Conservation (phyloP, 2,113 vertebrate species). For the Dasypus novemcinctus region DNA sequence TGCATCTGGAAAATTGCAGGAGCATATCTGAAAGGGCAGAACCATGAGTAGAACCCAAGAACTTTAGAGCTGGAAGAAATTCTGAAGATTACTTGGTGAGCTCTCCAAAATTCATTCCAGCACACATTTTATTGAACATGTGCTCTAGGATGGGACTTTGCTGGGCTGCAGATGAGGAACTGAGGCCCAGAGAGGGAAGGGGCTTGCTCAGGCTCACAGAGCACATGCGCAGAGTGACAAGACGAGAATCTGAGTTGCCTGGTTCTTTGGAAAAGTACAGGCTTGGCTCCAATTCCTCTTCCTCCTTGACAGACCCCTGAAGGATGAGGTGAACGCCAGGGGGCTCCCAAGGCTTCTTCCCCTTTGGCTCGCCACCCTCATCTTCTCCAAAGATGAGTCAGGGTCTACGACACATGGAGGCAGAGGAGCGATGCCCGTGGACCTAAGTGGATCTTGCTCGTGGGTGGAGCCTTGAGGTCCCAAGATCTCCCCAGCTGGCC, state of each 20-base stretch:
- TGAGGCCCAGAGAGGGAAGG: not conserved
- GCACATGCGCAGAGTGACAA: not conserved
- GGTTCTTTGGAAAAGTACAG: not conserved
- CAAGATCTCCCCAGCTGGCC: not conserved
- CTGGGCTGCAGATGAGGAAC: not conserved
- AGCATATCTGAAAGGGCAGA: not conserved
- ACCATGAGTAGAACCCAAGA: not conserved
- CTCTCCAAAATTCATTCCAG: not conserved
- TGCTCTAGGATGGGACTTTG: not conserved
- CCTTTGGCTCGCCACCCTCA: not conserved
- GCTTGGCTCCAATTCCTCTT: not conserved
- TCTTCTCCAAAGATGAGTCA: not conserved
- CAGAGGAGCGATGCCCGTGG: not conserved
- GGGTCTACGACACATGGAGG: not conserved
- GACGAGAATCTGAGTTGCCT: not conserved
- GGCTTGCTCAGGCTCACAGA: not conserved
- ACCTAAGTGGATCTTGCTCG: fast-evolving
- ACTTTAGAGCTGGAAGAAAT: not conserved
- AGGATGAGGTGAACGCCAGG: not conserved
- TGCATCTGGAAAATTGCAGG: not conserved
- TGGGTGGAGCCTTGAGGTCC: not conserved
- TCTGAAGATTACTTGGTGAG: not conserved
- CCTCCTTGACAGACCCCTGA: not conserved
- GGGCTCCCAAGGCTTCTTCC: not conserved
- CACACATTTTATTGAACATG: not conserved